A percentile compares a stretch with the other conserved stretches of the same genome.
These are phyloP conservation scores for Musca domestica DNA, from an alignment of 1,140 invertebrate species.

Conservation along the genomic window DNA sequence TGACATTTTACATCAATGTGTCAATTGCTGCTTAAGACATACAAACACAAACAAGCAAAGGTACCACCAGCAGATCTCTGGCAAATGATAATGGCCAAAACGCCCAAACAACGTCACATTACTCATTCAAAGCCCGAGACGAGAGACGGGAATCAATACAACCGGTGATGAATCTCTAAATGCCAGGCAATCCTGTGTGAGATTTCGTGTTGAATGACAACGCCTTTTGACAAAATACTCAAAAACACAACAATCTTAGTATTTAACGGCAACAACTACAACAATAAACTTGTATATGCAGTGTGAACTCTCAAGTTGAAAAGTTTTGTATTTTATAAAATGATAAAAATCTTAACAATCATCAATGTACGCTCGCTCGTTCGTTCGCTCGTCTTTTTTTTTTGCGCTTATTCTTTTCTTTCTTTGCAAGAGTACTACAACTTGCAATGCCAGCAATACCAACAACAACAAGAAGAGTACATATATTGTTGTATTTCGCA, in stretches of 20 bases:
- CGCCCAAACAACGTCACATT: background rate
- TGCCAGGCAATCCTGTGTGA: background rate
- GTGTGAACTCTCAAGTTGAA: constrained; percentile 19
- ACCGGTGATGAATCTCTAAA: too few species aligned
- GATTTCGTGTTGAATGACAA: background rate
- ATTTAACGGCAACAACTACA: background rate
- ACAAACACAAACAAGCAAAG: background rate
- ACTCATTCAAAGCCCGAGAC: too few species aligned
- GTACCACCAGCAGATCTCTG: background rate
- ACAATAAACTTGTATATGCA: constrained; percentile 4
- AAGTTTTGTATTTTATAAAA: constrained; percentile 19
- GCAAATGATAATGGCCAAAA: background rate
- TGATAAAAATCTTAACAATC: constrained; percentile 23
- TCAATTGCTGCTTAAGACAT: constrained; percentile 22
- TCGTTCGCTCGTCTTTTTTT: background rate
- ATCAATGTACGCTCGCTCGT: background rate
- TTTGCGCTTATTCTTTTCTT: background rate
- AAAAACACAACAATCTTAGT: too few species aligned
- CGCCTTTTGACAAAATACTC: too few species aligned
- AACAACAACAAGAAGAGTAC: background rate
- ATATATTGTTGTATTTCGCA: too few species aligned
- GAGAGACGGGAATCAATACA: too few species aligned
- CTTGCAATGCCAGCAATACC: background rate
- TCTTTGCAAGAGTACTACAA: background rate
- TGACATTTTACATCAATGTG: constrained; percentile 22